Base-by-base conservation (phyloP, 2,888 invertebrate species). In the Zeuzera pyrina region DNA sequence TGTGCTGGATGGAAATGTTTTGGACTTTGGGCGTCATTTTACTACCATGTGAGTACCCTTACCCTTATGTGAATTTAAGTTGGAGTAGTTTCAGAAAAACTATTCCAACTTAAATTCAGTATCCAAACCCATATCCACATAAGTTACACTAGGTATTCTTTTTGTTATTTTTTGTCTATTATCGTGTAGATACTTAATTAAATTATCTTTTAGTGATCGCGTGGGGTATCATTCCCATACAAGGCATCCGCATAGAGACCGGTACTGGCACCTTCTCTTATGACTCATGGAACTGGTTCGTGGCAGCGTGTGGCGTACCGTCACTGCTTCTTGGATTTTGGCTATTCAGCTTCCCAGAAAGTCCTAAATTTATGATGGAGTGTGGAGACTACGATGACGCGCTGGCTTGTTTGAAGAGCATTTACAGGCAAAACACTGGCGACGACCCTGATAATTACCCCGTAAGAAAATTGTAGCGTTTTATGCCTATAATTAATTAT, bases 1-100 rank as follows among this genome's bases (percentile, higher is more conserved):
- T 92, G 37, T 91, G 92, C 70, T 91, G 92, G 91, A 91, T 93
- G 91, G 92, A 92, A 83, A 84, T 92, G 78, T 92, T 92, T 74
- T 93, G 93, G 93, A 91, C 91, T 19, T 69, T 91, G 28, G 92
- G 92, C 39, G 91, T 92, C 32, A 91, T 92, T 49, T 63, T 87
- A 42, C 68, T 92, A 34, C 92, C 92, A 56, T 79, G 91, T 92
- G 74, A 85, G 85, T 54, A 34, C 19, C n/a, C n/a, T n/a, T n/a
- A n/a, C n/a, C n/a, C n/a, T n/a, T n/a, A n/a, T n/a, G n/a, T n/a
- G n/a, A n/a, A n/a, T n/a, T n/a, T n/a, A n/a, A n/a, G n/a, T n/a
- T n/a, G n/a, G n/a, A n/a, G n/a, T n/a, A n/a, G n/a, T n/a, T n/a
- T n/a, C n/a, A n/a, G n/a, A n/a, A n/a, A n/a, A n/a, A n/a, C n/a